phyloP scores from a whole-genome alignment of 2,888 invertebrate species.

The Lamellibrachia columna region DNA sequence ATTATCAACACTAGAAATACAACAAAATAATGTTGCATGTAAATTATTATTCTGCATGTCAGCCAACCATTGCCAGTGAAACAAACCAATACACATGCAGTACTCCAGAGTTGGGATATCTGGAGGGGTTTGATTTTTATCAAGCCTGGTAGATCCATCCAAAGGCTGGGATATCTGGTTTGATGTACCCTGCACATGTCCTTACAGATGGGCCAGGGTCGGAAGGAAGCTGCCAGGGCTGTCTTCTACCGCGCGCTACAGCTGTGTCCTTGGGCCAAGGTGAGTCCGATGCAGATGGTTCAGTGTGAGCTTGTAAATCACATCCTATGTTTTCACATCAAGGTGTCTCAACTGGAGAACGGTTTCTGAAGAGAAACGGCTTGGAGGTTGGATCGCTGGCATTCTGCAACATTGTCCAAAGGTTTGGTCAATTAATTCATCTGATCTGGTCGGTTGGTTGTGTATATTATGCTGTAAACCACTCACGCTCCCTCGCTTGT shows the following conservation, averaged over 20 bases:
- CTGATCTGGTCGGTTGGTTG: no score
- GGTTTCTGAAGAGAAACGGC: not conserved
- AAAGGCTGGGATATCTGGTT: not conserved
- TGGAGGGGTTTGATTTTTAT: not conserved
- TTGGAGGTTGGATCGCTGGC: no score
- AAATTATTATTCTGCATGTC: not conserved
- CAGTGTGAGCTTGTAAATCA: not conserved
- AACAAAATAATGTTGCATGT: not conserved
- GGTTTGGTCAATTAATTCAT: no score
- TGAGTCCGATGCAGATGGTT: slow-evolving; percentile 41
- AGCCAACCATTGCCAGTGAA: no score
- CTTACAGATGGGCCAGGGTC: slow-evolving; percentile 50
- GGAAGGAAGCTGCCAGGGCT: slow-evolving; percentile 54
- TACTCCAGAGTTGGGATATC: not conserved
- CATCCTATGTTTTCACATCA: not conserved
- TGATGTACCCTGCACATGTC: not conserved
- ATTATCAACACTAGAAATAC: not conserved
- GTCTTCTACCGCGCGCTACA: slow-evolving; percentile 66
- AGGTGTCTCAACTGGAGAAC: not conserved
- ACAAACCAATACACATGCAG: no score
- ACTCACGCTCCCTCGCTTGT: no score
- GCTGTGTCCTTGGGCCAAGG: slow-evolving; percentile 67
- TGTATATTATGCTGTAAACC: no score
- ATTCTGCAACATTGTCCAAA: not conserved
- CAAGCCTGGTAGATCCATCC: no score